Percentiles rank a stretch among this genome's conserved stretches.
These are phyloP conservation scores for Anolis apletophallus DNA, from an alignment of 2,797 vertebrate genomes.

Conservation along the genomic window DNA sequence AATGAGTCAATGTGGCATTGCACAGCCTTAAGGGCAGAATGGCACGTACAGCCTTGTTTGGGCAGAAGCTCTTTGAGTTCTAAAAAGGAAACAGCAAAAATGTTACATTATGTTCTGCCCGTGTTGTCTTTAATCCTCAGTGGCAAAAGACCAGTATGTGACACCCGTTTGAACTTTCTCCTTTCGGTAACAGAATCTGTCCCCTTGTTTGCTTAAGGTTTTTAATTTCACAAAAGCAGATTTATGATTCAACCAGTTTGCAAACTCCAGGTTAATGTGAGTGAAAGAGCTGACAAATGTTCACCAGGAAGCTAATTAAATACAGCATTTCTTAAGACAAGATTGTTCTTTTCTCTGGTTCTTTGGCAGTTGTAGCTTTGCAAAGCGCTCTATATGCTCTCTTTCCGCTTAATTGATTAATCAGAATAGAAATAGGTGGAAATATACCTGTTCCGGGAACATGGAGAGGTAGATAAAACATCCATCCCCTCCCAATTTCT, in stretches of 20 bases:
- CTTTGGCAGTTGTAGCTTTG: slow-evolving; percentile 18
- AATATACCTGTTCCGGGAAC: not conserved
- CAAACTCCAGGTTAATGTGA: slow-evolving; percentile 75
- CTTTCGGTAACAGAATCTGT: slow-evolving; percentile 53
- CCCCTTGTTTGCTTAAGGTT: slow-evolving; percentile 74
- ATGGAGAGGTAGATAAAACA: not conserved
- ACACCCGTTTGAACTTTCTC: slow-evolving; percentile 70
- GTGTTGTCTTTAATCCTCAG: not conserved
- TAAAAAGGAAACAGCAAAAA: not conserved
- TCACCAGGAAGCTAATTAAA: slow-evolving; percentile 66
- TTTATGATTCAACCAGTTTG: slow-evolving; percentile 74
- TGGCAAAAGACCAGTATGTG: slow-evolving; percentile 65
- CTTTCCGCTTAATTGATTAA: not conserved
- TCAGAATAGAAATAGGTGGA: slow-evolving; percentile 21
- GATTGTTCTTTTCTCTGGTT: slow-evolving; percentile 20
- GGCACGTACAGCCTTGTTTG: not conserved
- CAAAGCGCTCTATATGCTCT: slow-evolving; percentile 18
- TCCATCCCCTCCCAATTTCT: not conserved
- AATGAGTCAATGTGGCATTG: not conserved
- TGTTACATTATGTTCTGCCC: not conserved
- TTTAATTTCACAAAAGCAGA: slow-evolving; percentile 71
- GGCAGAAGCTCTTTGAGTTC: not conserved
- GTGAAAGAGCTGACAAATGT: slow-evolving; percentile 73
- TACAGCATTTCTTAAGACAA: slow-evolving; percentile 28
- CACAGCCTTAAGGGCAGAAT: not conserved